phyloP scores from a whole-genome alignment of 2,888 invertebrate species.

The Drosophila kuntzei region DNA sequence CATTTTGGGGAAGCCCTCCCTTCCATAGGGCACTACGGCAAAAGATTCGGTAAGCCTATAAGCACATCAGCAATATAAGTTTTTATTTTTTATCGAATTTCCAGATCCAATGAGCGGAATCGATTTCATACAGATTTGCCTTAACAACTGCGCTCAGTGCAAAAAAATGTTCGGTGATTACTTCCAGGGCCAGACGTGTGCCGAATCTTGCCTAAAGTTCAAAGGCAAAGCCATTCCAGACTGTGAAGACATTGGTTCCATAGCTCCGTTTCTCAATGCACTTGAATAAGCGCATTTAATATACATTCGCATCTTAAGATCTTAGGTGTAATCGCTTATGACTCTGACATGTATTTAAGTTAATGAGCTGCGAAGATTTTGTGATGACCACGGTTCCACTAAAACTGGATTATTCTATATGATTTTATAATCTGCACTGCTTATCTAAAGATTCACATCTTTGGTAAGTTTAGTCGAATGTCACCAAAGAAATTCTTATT shows the following conservation, averaged over 20 bases:
- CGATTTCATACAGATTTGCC: slow-evolving; percentile 89
- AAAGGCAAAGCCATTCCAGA: slow-evolving; percentile 94
- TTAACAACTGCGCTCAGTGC: slow-evolving; percentile 95
- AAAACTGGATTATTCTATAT: slow-evolving; percentile 36
- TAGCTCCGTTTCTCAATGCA: slow-evolving; percentile 91
- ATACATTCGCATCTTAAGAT: not conserved
- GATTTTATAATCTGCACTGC: slow-evolving; percentile 33
- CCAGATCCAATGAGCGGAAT: slow-evolving; percentile 84
- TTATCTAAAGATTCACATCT: slow-evolving; percentile 24
- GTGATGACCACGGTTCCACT: slow-evolving; percentile 45
- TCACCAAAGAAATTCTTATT: slow-evolving; percentile 65
- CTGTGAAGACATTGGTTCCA: slow-evolving; percentile 92
- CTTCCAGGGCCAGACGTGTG: slow-evolving; percentile 94
- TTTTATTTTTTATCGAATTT: not conserved
- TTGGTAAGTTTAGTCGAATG: slow-evolving; percentile 6
- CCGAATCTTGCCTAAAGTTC: slow-evolving; percentile 93
- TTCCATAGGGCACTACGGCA: slow-evolving; percentile 82
- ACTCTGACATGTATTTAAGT: slow-evolving; percentile 17
- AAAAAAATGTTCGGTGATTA: slow-evolving; percentile 94
- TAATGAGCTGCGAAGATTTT: slow-evolving; percentile 42
- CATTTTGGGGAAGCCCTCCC: slow-evolving; percentile 75
- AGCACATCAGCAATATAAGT: rapidly evolving
- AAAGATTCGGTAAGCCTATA: slow-evolving; percentile 82
- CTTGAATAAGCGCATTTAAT: slow-evolving; percentile 85
- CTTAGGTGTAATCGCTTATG: not conserved